Evolutionary conservation across 2,888 invertebrate species (phyloP).

Genomic region (Yponomeuta plumbellus): DNA sequence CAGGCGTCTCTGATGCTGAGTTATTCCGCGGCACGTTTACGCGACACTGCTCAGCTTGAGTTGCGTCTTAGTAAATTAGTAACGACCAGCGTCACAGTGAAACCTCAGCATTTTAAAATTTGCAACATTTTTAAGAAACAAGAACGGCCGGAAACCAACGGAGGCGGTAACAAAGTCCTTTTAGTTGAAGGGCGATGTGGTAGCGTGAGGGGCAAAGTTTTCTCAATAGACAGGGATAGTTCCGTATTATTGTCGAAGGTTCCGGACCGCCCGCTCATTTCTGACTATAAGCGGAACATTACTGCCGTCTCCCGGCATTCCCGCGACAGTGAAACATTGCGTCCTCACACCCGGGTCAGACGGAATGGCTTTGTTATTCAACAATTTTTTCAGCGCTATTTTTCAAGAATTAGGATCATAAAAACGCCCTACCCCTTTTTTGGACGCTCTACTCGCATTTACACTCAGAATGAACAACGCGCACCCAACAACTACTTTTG

Average conservation of each 20-base stretch:
- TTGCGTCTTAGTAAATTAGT: constrained; percentile 14
- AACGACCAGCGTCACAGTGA: background rate
- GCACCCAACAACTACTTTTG: background rate
- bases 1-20: constrained; percentile 47
- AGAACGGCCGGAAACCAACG: background rate
- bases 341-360: constrained; percentile 18
- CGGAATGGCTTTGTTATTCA: constrained; percentile 27
- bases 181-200: background rate
- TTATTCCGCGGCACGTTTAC: constrained; percentile 62
- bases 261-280: constrained; percentile 11
- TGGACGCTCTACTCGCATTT: background rate
- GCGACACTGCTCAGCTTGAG: constrained; percentile 1
- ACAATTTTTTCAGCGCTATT: constrained; percentile 12
- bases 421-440: background rate
- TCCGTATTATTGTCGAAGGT: constrained; percentile 13
- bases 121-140: background rate
- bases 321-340: constrained; percentile 15
- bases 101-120: background rate
- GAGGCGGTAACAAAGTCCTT: background rate
- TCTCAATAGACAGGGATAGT: constrained; percentile 12
- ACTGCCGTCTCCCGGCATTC: constrained; percentile 10
- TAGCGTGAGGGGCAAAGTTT: constrained; percentile 3
- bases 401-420: background rate
- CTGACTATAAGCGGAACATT: constrained; percentile 14
- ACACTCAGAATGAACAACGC: background rate